Evolutionary conservation across 2,113 vertebrate genomes (phyloP).

Genomic region (Anguilla japonica): DNA sequence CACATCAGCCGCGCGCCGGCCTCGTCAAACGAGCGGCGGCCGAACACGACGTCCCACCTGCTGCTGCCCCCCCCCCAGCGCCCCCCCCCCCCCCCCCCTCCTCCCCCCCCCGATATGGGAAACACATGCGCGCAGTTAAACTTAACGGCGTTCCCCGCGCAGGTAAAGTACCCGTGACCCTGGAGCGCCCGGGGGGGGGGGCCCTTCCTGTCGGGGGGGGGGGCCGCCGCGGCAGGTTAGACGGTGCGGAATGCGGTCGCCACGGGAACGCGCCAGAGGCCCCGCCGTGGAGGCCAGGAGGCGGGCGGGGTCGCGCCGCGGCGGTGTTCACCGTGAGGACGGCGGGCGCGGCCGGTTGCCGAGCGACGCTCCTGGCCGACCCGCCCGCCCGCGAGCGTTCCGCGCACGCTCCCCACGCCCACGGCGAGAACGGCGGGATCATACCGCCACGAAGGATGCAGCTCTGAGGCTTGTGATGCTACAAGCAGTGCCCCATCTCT

Average conservation of each 20-base stretch:
- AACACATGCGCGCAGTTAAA: slow-evolving; percentile 48
- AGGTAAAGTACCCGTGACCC: slow-evolving; percentile 44
- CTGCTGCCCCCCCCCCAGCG: slow-evolving; percentile 10
- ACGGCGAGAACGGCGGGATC: neutral
- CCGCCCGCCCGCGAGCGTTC: too few relatives aligned
- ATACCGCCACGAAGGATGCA: neutral
- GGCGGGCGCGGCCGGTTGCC: too few relatives aligned
- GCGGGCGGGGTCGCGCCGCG: too few relatives aligned
- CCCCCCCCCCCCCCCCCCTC: neutral
- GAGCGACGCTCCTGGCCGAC: too few relatives aligned
- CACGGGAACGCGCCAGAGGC: neutral
- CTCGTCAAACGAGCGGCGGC: slow-evolving; percentile 20
- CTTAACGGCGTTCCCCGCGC: slow-evolving; percentile 27
- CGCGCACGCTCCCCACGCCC: neutral
- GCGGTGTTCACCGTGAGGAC: neutral
- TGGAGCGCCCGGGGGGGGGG: slow-evolving; percentile 16
- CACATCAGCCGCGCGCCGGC: slow-evolving; percentile 25
- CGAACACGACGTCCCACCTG: slow-evolving; percentile 27
- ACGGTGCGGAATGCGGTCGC: slow-evolving; percentile 11
- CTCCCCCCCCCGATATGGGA: slow-evolving; percentile 22
- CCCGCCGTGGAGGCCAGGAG: neutral
- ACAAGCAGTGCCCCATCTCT: neutral
- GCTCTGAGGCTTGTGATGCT: neutral
- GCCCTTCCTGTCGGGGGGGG: neutral
- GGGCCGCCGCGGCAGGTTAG: slow-evolving; percentile 11